Percentiles rank a stretch among this genome's conserved stretches.
Conservation (phyloP, 2,888 invertebrate species). For the Cerastoderma edule region DNA sequence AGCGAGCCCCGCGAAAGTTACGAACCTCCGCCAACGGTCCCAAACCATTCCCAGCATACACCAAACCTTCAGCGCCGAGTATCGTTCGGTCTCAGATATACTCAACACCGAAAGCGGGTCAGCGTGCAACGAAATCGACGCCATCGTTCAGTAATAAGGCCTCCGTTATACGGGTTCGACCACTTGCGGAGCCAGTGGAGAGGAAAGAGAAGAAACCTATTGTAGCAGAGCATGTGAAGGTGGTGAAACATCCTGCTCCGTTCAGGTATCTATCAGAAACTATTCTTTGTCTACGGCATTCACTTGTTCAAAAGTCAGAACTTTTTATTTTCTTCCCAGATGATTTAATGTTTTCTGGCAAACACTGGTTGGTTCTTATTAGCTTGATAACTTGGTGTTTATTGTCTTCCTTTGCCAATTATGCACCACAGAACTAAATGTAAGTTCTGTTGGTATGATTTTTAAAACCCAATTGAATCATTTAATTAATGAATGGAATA, state of each 20-base stretch:
- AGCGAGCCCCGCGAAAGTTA: constrained; percentile 61
- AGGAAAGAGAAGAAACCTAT: constrained; percentile 53
- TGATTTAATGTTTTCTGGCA: too few relatives aligned
- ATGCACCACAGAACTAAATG: too few relatives aligned
- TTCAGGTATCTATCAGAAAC: constrained; percentile 77
- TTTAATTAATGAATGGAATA: too few relatives aligned
- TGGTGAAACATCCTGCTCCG: constrained; percentile 77
- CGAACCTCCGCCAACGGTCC: constrained; percentile 51
- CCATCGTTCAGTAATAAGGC: constrained; percentile 50
- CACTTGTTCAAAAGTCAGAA: too few relatives aligned
- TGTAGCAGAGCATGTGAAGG: constrained; percentile 71
- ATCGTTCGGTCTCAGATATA: constrained; percentile 57
- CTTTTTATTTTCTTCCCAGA: too few relatives aligned
- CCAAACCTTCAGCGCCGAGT: constrained; percentile 52
- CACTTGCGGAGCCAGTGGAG: constrained; percentile 39
- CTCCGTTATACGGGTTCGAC: constrained; percentile 48
- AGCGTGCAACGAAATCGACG: constrained; percentile 55
- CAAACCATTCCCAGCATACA: constrained; percentile 41
- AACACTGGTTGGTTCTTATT: too few relatives aligned
- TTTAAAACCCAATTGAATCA: too few relatives aligned
- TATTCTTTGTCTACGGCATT: too few relatives aligned
- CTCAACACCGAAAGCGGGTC: constrained; percentile 22
- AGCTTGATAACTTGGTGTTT: too few relatives aligned
- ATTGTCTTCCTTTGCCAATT: too few relatives aligned
- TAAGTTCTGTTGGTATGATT: too few relatives aligned